Conservation (phyloP, 2,888 invertebrate genomes). For the Ophion ventricosus region DNA sequence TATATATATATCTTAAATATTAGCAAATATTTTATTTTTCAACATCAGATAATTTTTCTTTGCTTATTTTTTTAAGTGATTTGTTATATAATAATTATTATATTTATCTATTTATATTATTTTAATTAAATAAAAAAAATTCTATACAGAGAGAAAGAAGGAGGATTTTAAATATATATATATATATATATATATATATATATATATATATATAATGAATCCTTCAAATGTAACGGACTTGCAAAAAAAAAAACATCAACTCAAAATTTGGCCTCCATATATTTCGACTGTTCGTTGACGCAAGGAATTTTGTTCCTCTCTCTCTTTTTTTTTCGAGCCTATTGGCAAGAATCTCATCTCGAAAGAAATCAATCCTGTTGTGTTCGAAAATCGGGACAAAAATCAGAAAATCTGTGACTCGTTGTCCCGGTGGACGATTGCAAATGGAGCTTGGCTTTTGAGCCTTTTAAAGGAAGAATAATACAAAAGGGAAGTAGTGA, state of each 20-base stretch:
- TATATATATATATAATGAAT: background rate
- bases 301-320: background rate
- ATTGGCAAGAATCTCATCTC: background rate
- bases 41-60: no score
- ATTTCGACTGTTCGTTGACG: background rate
- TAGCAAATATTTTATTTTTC: no score
- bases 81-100: no score
- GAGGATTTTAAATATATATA: background rate
- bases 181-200: background rate
- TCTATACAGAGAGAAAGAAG: no score
- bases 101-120: no score
- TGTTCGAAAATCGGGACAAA: background rate
- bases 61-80: no score
- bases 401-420: conserved; percentile 5
- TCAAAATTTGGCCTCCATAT: background rate
- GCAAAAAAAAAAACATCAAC: background rate
- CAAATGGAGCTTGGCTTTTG: conserved; percentile 5
- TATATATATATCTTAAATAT: no score
- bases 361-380: background rate
- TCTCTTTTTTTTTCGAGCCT: no score
- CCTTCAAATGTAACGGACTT: background rate
- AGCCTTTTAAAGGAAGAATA: background rate
- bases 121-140: no score
- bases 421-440: conserved; percentile 1
- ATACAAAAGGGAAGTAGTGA: background rate